phyloP scores from a whole-genome alignment of 2,888 invertebrate species.

The Nebria brevicollis region DNA sequence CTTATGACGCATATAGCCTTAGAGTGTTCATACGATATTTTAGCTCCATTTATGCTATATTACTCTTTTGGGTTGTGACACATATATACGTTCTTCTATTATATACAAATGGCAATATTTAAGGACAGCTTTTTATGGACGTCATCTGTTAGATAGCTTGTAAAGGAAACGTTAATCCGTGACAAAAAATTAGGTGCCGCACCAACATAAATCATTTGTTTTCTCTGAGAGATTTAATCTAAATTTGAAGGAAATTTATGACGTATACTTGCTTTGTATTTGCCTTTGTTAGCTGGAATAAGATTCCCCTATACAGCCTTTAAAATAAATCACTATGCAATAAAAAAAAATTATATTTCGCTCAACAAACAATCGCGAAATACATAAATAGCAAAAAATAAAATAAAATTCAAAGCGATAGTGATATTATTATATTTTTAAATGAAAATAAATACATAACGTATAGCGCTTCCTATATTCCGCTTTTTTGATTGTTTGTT shows the following conservation, averaged over 20 bases:
- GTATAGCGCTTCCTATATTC: not conserved
- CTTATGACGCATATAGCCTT: conserved; percentile 10
- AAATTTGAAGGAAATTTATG: not conserved
- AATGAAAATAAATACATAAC: not conserved
- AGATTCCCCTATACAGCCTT: not conserved
- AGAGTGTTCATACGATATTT: conserved; percentile 14
- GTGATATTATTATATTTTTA: not conserved
- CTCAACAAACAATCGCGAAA: not conserved
- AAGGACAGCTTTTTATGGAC: not conserved
- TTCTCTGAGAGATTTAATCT: not conserved
- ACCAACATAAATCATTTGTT: not conserved
- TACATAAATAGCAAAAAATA: not conserved
- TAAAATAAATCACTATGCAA: not conserved
- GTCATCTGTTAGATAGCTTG: not conserved
- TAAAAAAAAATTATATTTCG: not conserved
- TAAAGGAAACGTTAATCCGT: not conserved
- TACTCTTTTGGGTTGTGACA: conserved; percentile 7
- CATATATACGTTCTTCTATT: not conserved
- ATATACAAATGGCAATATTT: not conserved
- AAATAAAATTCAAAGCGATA: not conserved
- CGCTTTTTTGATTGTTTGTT: not conserved
- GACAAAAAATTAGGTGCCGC: not conserved
- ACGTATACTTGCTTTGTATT: not conserved
- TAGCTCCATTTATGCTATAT: conserved; percentile 24
- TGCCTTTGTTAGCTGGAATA: not conserved